Evolutionary conservation across 2,797 vertebrate species (phyloP).

Genomic region (Dicrostonyx torquatus): DNA sequence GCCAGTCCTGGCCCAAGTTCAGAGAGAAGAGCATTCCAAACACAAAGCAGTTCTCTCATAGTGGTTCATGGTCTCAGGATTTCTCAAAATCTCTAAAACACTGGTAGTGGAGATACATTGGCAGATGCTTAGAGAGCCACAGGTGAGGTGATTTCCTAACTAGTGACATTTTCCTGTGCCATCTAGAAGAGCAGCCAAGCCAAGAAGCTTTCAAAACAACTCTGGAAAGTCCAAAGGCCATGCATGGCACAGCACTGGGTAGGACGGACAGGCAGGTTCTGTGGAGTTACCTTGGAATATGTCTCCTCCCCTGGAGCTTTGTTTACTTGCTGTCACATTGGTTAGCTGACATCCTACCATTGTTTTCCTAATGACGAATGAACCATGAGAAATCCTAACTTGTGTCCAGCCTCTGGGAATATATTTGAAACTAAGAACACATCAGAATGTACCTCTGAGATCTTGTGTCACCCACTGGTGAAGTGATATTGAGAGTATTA

Average conservation of each 20-base stretch:
- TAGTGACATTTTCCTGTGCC: not conserved
- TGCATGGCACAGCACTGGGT: too few relatives aligned
- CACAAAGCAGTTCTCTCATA: not conserved
- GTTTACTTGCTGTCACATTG: not conserved
- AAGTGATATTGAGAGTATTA: not conserved
- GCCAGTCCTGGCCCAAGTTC: not conserved
- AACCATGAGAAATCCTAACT: not conserved
- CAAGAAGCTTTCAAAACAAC: not conserved
- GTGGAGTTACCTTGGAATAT: not conserved
- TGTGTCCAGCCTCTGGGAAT: not conserved
- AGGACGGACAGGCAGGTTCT: accelerated
- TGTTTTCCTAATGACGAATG: not conserved
- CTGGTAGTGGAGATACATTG: not conserved
- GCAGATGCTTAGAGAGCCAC: too few relatives aligned
- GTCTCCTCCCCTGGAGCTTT: not conserved
- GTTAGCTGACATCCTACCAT: not conserved
- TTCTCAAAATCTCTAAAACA: not conserved
- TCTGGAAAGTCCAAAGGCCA: not conserved
- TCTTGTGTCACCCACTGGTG: not conserved
- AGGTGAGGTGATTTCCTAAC: not conserved
- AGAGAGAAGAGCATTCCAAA: not conserved
- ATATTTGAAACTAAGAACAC: not conserved
- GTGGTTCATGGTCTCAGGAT: not conserved
- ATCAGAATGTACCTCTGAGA: not conserved
- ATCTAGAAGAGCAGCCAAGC: not conserved